Evolutionary conservation across 2,113 vertebrate species (phyloP).

Genomic region (Phalacrocorax carbo): DNA sequence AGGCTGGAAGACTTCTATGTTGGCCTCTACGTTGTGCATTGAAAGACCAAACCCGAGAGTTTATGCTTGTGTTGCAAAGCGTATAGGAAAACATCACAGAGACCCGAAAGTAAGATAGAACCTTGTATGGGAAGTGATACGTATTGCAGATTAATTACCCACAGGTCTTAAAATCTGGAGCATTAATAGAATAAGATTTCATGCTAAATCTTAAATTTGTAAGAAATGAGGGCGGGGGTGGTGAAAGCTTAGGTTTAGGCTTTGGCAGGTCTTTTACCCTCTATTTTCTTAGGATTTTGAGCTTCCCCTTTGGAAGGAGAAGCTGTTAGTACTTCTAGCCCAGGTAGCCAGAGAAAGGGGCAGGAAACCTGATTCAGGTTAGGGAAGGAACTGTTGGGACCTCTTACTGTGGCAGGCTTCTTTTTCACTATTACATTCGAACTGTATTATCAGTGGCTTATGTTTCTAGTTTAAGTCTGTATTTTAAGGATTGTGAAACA

Average conservation of each 20-base stretch:
- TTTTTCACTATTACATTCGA: neutral
- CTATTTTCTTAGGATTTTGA: neutral
- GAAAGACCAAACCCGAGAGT: neutral
- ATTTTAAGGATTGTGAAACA: neutral
- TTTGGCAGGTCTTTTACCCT: neutral
- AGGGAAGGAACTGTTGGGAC: neutral
- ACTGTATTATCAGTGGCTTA: neutral
- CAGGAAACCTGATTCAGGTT: neutral
- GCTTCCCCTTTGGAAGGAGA: neutral
- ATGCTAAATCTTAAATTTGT: neutral
- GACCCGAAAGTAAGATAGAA: neutral
- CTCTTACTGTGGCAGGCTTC: neutral
- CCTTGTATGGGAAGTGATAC: neutral
- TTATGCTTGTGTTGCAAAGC: neutral
- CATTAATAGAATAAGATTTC: neutral
- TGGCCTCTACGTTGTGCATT: neutral
- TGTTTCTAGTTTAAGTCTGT: neutral
- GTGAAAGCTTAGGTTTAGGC: neutral
- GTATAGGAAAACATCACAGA: neutral
- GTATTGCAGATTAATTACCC: neutral
- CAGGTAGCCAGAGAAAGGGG: neutral
- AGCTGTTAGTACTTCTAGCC: neutral
- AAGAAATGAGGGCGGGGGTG: neutral
- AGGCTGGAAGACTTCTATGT: neutral
- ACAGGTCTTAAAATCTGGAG: neutral